A percentile compares a stretch with the other conserved stretches of the same genome.
Evolutionary conservation across 2,888 invertebrate species (phyloP).

Genomic region (Aethes cnicana): DNA sequence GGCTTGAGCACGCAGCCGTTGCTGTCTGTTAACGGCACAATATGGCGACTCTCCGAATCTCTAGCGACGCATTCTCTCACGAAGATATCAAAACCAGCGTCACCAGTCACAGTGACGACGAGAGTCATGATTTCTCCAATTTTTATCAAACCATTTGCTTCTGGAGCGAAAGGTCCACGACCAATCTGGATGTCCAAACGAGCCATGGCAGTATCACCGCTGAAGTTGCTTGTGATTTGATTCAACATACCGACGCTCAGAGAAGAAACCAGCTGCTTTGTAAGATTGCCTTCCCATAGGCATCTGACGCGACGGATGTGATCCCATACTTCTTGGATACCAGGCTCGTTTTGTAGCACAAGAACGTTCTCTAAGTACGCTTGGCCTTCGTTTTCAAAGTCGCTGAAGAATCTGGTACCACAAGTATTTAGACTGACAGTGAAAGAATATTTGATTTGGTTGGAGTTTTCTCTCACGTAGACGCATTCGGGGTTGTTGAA

Average conservation of each 20-base stretch:
- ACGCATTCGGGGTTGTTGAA: conserved; percentile 86
- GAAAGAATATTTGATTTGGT: conserved; percentile 86
- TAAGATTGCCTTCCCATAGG: conserved; percentile 91
- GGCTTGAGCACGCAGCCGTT: conserved; percentile 90
- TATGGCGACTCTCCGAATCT: conserved; percentile 85
- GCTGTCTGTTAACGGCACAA: conserved; percentile 87
- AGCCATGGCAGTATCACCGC: conserved; percentile 92
- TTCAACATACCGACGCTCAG: conserved; percentile 90
- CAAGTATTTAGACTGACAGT: conserved; percentile 89
- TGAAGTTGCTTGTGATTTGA: conserved; percentile 91
- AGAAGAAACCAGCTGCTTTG: conserved; percentile 87
- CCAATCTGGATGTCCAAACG: conserved; percentile 89
- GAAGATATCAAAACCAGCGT: conserved; percentile 89
- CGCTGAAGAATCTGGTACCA: conserved; percentile 90
- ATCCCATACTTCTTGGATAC: conserved; percentile 91
- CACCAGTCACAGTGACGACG: conserved; percentile 90
- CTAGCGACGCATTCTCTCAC: conserved; percentile 90
- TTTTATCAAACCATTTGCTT: conserved; percentile 89
- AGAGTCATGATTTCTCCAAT: conserved; percentile 92
- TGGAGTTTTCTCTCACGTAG: conserved; percentile 88
- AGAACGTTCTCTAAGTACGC: conserved; percentile 90
- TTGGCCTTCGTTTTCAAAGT: conserved; percentile 88
- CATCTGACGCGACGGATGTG: conserved; percentile 89
- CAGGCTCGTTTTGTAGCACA: conserved; percentile 89
- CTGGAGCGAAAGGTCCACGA: conserved; percentile 88